Percentiles rank a stretch among this genome's conserved stretches.
These are phyloP conservation scores for Sebastes umbrosus DNA, from an alignment of 2,797 vertebrate species.

Conservation along the genomic window DNA sequence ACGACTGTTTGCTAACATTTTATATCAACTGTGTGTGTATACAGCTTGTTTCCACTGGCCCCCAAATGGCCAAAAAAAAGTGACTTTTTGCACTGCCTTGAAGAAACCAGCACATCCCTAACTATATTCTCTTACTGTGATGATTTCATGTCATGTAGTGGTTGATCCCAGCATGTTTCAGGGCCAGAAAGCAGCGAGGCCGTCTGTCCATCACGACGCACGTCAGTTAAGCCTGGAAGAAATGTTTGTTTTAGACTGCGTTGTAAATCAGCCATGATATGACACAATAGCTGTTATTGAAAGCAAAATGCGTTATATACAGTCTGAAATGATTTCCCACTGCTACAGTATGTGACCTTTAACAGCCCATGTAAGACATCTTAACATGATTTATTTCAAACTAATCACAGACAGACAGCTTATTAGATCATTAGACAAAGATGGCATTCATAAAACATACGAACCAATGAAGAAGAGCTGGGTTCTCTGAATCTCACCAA, in stretches of 20 bases:
- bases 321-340: background rate
- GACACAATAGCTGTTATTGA: constrained; percentile 38
- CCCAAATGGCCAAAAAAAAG: background rate
- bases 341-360: constrained; percentile 44
- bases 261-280: constrained; percentile 26
- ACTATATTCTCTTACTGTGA: background rate
- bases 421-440: constrained; percentile 54
- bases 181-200: background rate
- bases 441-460: constrained; percentile 42
- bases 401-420: constrained; percentile 22
- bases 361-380: constrained; percentile 3
- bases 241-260: constrained; percentile 17
- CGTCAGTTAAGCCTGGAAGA: background rate
- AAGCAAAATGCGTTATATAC: constrained; percentile 27
- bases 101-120: background rate
- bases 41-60: background rate
- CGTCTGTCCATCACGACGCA: background rate
- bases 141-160: accelerated
- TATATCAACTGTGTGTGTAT: background rate
- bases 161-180: constrained; percentile 20
- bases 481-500: constrained; percentile 8
- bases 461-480: constrained; percentile 16
- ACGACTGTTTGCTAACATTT: background rate
- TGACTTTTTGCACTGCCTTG: background rate
- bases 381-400: constrained; percentile 47